Conservation (phyloP, 35 echinoderm and acorn worm genomes). For the Apostichopus californicus region DNA sequence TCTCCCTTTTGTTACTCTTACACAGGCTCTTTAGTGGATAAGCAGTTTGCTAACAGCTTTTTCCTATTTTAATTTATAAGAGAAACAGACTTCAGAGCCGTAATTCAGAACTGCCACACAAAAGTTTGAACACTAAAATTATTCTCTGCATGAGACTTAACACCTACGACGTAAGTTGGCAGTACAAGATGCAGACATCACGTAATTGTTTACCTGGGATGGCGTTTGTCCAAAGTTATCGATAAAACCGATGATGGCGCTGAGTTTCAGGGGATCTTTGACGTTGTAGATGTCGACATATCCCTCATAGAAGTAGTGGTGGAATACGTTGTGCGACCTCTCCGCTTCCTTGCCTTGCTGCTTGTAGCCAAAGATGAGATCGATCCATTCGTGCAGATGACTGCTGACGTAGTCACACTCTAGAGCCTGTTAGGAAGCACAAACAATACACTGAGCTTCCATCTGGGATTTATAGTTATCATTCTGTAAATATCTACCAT, state of each 20-base stretch:
- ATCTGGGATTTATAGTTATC: too few species aligned
- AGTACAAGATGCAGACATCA: too few species aligned
- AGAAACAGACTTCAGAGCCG: too few species aligned
- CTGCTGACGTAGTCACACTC: conserved; percentile 96
- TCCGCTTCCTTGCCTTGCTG: conserved; percentile 91
- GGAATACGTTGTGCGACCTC: conserved; percentile 91
- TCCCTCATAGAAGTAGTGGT: conserved; percentile 96
- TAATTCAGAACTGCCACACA: too few species aligned
- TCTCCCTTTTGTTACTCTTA: too few species aligned
- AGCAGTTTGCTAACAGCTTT: too few species aligned
- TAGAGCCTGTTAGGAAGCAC: conserved; percentile 62
- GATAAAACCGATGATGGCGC: conserved; percentile 96
- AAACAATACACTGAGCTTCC: background rate
- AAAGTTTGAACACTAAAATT: too few species aligned
- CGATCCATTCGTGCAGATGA: conserved; percentile 98
- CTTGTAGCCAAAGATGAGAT: conserved; percentile 98
- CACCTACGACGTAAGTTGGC: too few species aligned
- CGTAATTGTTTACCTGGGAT: conserved; percentile 73
- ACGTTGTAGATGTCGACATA: conserved; percentile 99
- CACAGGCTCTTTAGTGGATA: too few species aligned
- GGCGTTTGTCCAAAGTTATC: conserved; percentile 98
- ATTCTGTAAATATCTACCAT: too few species aligned
- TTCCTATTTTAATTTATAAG: too few species aligned
- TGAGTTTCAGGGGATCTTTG: conserved; percentile 91
- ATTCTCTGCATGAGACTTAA: too few species aligned